Evolutionary conservation across 2,888 invertebrate species (phyloP).

Genomic region (Eilema depressum): DNA sequence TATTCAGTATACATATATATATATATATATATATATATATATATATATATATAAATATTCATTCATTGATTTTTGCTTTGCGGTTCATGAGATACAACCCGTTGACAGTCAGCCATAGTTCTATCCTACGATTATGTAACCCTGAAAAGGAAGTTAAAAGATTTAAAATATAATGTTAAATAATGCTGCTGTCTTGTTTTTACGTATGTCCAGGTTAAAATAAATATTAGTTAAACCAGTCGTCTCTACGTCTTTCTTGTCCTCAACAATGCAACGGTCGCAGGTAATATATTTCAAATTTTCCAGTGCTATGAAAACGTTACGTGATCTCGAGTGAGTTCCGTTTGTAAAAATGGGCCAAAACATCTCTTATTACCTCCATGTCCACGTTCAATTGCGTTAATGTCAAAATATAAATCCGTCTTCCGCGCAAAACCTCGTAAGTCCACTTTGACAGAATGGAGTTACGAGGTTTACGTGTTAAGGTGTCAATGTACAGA

Average conservation of each 20-base stretch:
- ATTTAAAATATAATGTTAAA: no score
- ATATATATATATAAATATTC: no score
- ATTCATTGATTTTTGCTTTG: no score
- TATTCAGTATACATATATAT: no score
- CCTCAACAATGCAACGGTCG: conserved; percentile 68
- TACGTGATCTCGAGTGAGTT: conserved; percentile 72
- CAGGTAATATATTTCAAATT: conserved; percentile 74
- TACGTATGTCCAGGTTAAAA: no score
- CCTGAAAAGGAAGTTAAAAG: no score
- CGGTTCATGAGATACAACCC: no score
- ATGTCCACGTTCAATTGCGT: conserved; percentile 50
- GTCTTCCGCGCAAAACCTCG: conserved; percentile 20
- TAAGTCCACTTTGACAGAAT: neutral
- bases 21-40: no score
- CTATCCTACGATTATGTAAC: no score
- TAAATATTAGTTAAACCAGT: conserved; percentile 17
- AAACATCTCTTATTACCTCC: conserved; percentile 62
- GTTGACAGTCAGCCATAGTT: no score
- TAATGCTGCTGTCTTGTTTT: no score
- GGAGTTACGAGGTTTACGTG: neutral
- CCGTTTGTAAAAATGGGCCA: conserved; percentile 59
- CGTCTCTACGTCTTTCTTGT: conserved; percentile 53
- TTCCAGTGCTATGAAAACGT: conserved; percentile 77
- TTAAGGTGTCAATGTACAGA: neutral
- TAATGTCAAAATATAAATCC: conserved; percentile 50